Evolutionary conservation across 2,113 vertebrate genomes (phyloP).

Genomic region (Pan troglodytes): NHGRI_mPanTro3-v2.1_pri NC_072403.2:125436501-125437000

Average conservation of each 20-base stretch:
- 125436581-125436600: slow-evolving; percentile 40
- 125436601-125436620: slow-evolving; percentile 32
- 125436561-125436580: slow-evolving; percentile 27
- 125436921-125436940: neutral
- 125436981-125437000: no score
- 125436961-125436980: no score
- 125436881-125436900: neutral
- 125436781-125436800: neutral
- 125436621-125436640: slow-evolving; percentile 31
- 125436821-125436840: neutral
- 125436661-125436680: slow-evolving; percentile 32
- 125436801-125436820: slow-evolving; percentile 19
- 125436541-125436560: slow-evolving; percentile 67
- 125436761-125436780: slow-evolving; percentile 42
- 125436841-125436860: neutral
- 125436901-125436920: neutral
- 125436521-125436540: slow-evolving; percentile 61
- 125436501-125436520: slow-evolving; percentile 40
- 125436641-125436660: slow-evolving; percentile 53
- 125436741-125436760: slow-evolving; percentile 47
- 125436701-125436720: slow-evolving; percentile 41
- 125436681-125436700: slow-evolving; percentile 40
- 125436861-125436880: neutral
- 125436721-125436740: slow-evolving; percentile 24
- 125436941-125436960: neutral